These are phyloP conservation scores for Drosophila biarmipes DNA, from an alignment of 1,140 invertebrate species.

Conservation along the genomic window DNA sequence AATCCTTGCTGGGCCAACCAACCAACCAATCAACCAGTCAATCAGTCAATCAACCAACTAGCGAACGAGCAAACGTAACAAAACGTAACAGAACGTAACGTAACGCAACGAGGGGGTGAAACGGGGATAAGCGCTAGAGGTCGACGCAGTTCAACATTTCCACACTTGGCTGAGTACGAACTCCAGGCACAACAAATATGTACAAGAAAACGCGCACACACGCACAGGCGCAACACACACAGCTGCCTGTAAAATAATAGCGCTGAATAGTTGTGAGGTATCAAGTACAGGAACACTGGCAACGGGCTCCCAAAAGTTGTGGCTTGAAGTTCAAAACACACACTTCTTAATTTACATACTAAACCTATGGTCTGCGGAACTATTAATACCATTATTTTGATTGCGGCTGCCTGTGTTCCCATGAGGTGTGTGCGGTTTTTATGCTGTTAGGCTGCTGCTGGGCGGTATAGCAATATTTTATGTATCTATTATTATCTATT, in stretches of 20 bases:
- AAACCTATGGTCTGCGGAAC: neutral
- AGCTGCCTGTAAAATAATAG: neutral
- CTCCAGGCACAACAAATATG: slow-evolving; percentile 41
- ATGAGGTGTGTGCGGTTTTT: slow-evolving; percentile 15
- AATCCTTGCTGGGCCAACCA: slow-evolving; percentile 52
- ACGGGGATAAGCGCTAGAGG: slow-evolving; percentile 43
- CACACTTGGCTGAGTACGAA: slow-evolving; percentile 19
- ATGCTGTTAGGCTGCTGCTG: slow-evolving; percentile 34
- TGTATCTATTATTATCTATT: slow-evolving; percentile 5
- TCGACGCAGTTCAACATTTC: slow-evolving; percentile 18
- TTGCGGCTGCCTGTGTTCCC: slow-evolving; percentile 17
- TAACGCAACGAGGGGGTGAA: slow-evolving; percentile 35
- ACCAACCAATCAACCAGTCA: slow-evolving; percentile 44
- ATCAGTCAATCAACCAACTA: slow-evolving; percentile 55
- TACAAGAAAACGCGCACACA: slow-evolving; percentile 19
- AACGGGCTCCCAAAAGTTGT: neutral
- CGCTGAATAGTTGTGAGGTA: neutral
- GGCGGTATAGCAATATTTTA: slow-evolving; percentile 30
- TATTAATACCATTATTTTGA: neutral
- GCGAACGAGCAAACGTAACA: slow-evolving; percentile 56
- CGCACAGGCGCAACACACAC: neutral
- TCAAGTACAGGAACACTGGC: neutral
- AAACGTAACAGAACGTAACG: slow-evolving; percentile 46
- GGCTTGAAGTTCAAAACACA: no score
- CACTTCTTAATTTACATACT: no score